These are phyloP conservation scores for Rhynchonycteris naso DNA, from an alignment of 2,797 vertebrate genomes.

Conservation along the genomic window DNA sequence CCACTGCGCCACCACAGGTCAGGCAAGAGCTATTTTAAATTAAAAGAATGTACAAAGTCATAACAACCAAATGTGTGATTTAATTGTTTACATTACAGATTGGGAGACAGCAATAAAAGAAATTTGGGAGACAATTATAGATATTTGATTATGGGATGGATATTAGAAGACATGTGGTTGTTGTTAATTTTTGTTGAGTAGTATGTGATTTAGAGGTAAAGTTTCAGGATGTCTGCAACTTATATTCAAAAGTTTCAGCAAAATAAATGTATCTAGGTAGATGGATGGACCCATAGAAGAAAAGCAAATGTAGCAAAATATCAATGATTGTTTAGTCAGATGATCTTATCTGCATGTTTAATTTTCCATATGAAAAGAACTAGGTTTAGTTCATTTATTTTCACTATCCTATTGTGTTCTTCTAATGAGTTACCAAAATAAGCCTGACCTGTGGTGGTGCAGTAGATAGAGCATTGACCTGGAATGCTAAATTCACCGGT, in stretches of 20 bases:
- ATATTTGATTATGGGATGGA: not conserved
- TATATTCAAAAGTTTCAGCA: not conserved
- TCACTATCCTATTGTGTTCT: not conserved
- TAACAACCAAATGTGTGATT: not conserved
- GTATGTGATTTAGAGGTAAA: not conserved
- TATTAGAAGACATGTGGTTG: not conserved
- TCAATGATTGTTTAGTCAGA: not conserved
- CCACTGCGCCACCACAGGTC: too few relatives aligned
- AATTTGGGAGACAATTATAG: not conserved
- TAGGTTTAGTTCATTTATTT: not conserved
- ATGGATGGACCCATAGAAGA: not conserved
- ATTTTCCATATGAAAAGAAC: not conserved
- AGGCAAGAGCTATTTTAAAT: not conserved
- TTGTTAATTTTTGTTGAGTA: not conserved
- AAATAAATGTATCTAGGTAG: not conserved
- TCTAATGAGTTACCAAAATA: not conserved
- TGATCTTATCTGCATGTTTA: not conserved
- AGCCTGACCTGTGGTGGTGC: not conserved
- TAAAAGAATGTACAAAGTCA: not conserved
- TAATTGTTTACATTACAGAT: not conserved
- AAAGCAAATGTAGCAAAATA: not conserved
- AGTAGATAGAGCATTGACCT: too few relatives aligned
- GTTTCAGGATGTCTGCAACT: not conserved
- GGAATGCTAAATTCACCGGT: too few relatives aligned
- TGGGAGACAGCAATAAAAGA: not conserved